Base-by-base conservation (phyloP, 1,140 invertebrate genomes). In the Neuroterus valhalla region DNA sequence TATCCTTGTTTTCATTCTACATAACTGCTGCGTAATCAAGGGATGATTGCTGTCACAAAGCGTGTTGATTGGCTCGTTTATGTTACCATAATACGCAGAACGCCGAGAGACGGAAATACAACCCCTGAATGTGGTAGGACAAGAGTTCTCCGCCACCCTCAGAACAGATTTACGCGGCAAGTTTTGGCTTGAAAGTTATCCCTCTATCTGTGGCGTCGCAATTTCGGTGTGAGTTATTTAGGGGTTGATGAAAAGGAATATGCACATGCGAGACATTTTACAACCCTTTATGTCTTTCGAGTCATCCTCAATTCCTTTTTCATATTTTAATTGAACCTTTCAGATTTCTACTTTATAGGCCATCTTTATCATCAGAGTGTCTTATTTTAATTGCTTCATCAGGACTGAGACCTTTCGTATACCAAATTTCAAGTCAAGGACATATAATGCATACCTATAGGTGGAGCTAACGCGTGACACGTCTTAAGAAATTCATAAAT, bases 41-140 rank as follows among this genome's bases (percentile, higher is more conserved):
- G 71, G 77, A 80, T 78, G 83, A 88, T 87, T 87, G 82, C 80
- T 74, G 75, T 52, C 71, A 87, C 85, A 89, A 88, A 89, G 83
- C 80, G 70, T 68, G 76, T 82, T 88, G 87, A 89, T 89, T 88
- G 87, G 85, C 81, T 87, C 84, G 82, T 82, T 89, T 87, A 86
- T 82, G 78, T 76, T 74, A 75, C 76, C 74, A 76, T 84, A 84
- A 87, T 84, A 69, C 72, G 66, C 71, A 68, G 71, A 46, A 72
- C 71, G 38, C 69, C 67, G 67, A 48, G 71, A 78, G 76, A 78
- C 62, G 68, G 77, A 62, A 38, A 55, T 50, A 31, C 66, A 79
- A 55, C 71, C 52, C 19, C 70, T 66, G 66, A 66, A 17, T 72
- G 69, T 68, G 66, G 68, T 50, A 50, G 17, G 17, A 19, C n/a